phyloP scores from a whole-genome alignment of 2,797 vertebrate species.

The Premnoplex brunnescens region DNA sequence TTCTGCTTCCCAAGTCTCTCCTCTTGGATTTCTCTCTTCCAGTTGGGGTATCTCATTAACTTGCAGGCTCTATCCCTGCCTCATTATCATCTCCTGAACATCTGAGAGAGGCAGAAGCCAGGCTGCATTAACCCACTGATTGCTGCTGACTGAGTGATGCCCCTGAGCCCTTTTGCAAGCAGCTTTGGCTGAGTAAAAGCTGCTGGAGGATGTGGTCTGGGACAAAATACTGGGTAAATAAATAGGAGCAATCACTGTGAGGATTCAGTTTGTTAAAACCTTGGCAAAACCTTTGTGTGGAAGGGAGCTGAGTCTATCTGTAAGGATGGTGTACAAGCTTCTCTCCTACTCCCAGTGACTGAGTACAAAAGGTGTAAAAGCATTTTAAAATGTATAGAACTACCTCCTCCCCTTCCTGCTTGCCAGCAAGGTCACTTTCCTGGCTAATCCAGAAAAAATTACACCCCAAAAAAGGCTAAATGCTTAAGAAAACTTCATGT shows the following conservation, averaged over 20 bases:
- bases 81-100: slow-evolving; percentile 39
- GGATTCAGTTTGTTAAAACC: not conserved
- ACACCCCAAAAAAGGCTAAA: not conserved
- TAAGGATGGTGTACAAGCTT: not conserved
- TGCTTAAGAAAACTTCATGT: not conserved
- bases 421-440: not conserved
- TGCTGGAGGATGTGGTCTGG: not conserved
- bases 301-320: not conserved
- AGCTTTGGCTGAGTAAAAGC: slow-evolving; percentile 1
- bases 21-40: not conserved
- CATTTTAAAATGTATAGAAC: not conserved
- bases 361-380: not conserved
- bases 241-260: not conserved
- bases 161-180: not conserved
- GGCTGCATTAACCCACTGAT: slow-evolving; percentile 30
- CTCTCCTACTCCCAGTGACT: not conserved
- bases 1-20: not conserved
- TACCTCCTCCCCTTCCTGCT: not conserved
- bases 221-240: not conserved
- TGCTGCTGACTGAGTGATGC: not conserved
- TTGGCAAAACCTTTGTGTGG: not conserved
- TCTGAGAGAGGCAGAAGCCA: slow-evolving; percentile 5
- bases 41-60: slow-evolving; percentile 45
- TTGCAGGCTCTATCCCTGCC: not conserved
- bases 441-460: not conserved